phyloP scores from a whole-genome alignment of 2,888 invertebrate genomes.

The Catocala sponsa region DNA sequence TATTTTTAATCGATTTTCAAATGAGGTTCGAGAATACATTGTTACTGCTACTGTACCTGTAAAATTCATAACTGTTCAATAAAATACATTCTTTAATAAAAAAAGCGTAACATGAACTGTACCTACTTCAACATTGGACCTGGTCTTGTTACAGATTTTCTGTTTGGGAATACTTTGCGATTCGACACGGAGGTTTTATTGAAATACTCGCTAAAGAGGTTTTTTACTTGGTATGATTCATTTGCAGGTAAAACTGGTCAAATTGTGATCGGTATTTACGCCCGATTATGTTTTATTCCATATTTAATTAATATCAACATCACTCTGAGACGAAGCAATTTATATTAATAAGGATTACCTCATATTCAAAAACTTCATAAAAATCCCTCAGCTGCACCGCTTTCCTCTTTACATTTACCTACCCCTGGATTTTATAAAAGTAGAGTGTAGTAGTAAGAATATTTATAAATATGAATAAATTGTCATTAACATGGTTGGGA shows the following conservation, averaged over 20 bases:
- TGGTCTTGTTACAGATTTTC: not conserved
- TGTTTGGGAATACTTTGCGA: not conserved
- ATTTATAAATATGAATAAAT: no score
- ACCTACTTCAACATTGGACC: not conserved
- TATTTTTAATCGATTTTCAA: constrained; percentile 21
- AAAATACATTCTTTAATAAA: not conserved
- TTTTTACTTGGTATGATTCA: constrained; percentile 9
- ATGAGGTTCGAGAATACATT: constrained; percentile 1
- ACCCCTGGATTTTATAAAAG: no score
- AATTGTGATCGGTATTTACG: constrained; percentile 6
- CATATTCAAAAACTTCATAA: no score
- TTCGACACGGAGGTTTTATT: constrained; percentile 8
- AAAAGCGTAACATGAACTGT: not conserved
- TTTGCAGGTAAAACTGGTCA: constrained; percentile 6
- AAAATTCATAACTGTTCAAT: not conserved
- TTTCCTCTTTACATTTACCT: no score
- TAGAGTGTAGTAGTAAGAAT: no score
- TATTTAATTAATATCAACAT: no score
- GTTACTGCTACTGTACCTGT: not conserved
- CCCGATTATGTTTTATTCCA: constrained; percentile 2
- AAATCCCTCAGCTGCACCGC: no score
- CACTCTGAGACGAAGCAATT: no score
- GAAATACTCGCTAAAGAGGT: constrained; percentile 12
- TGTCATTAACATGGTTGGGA: no score
- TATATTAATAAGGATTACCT: no score